Percentiles rank a stretch among this genome's conserved stretches.
Evolutionary conservation across 1,140 invertebrate genomes (phyloP).

Genomic region (Papilio polyxenes): DNA sequence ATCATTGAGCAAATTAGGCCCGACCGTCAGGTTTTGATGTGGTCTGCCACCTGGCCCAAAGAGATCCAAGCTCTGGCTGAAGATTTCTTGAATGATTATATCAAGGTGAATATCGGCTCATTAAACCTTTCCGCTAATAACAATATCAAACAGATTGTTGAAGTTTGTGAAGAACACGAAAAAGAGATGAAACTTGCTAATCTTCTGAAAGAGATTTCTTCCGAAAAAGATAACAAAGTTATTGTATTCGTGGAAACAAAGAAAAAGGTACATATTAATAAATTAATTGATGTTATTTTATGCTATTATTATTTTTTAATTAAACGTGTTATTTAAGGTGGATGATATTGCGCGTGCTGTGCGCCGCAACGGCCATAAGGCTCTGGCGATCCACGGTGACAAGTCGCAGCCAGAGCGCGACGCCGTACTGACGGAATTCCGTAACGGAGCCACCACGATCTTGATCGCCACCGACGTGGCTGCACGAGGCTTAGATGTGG

Average conservation of each 20-base stretch:
- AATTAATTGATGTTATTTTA: constrained; percentile 38
- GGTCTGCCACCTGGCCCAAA: constrained; percentile 99
- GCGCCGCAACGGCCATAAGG: constrained; percentile 90
- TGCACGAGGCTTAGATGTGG: constrained; percentile 98
- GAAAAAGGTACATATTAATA: constrained; percentile 84
- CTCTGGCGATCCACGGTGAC: constrained; percentile 98
- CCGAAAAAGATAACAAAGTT: constrained; percentile 94
- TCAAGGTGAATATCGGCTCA: constrained; percentile 97
- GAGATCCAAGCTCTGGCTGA: constrained; percentile 97
- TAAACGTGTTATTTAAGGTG: constrained; percentile 79
- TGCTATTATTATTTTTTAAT: neutral
- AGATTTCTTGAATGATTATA: constrained; percentile 95
- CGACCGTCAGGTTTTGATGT: constrained; percentile 98
- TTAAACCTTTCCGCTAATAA: constrained; percentile 97
- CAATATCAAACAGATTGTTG: constrained; percentile 98
- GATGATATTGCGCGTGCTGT: constrained; percentile 97
- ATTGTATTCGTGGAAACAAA: constrained; percentile 99
- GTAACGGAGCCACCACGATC: constrained; percentile 95
- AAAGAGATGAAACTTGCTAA: constrained; percentile 91
- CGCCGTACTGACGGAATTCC: constrained; percentile 95
- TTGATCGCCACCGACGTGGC: constrained; percentile 99
- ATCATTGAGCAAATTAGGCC: constrained; percentile 98
- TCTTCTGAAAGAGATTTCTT: constrained; percentile 91
- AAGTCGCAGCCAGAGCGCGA: constrained; percentile 98
- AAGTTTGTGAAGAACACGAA: constrained; percentile 95